Evolutionary conservation across 2,797 vertebrate genomes (phyloP).

Genomic region (Phataginus tricuspis): DNA sequence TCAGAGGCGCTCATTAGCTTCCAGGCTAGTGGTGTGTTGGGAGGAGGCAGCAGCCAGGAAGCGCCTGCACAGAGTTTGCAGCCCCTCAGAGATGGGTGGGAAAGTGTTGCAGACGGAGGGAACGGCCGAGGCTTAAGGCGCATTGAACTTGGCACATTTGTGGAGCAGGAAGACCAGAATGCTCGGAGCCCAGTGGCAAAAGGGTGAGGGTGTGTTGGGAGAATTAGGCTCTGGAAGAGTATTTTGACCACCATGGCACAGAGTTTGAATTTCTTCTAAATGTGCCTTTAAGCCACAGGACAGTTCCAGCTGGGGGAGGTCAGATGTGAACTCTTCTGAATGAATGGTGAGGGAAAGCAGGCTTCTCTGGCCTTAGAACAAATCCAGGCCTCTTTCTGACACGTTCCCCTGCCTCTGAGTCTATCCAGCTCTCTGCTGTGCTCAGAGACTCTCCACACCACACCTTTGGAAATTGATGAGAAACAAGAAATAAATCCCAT

Average conservation of each 20-base stretch:
- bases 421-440: not conserved
- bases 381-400: not conserved
- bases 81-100: not conserved
- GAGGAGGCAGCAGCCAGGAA: not conserved
- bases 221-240: not conserved
- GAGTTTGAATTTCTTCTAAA: not conserved
- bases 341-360: not conserved
- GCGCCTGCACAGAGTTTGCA: not conserved
- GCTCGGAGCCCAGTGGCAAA: not conserved
- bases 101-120: not conserved
- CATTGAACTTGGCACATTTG: not conserved
- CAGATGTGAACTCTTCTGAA: not conserved
- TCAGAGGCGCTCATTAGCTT: no score
- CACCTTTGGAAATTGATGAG: not conserved
- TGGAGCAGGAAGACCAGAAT: not conserved
- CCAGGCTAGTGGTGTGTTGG: not conserved
- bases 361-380: not conserved
- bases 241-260: not conserved
- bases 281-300: not conserved
- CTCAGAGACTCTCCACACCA: not conserved
- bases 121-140: not conserved
- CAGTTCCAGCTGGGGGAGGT: not conserved
- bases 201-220: not conserved
- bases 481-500: not conserved
- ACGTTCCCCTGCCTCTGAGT: not conserved